These are phyloP conservation scores for Eupithecia tripunctaria DNA, from an alignment of 2,888 invertebrate species.

Conservation along the genomic window DNA sequence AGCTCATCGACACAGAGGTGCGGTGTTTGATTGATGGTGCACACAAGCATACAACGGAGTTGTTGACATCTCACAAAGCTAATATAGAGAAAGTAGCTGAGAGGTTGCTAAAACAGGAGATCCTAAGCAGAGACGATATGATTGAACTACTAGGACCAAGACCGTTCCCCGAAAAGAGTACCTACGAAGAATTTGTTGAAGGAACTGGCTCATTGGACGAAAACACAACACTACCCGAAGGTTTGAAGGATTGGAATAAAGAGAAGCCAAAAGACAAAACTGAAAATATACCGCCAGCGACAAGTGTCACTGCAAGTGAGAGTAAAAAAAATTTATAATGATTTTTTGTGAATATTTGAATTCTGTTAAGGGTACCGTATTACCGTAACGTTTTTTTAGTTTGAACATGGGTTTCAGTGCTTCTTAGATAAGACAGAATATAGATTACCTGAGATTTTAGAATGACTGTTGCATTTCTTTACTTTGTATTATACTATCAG, in stretches of 20 bases:
- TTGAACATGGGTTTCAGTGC: conserved; percentile 52
- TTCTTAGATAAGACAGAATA: conserved; percentile 49
- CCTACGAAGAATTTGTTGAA: conserved; percentile 99
- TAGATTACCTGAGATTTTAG: conserved; percentile 42
- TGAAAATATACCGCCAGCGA: conserved; percentile 60
- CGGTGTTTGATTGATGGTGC: conserved; percentile 84
- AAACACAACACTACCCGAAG: conserved; percentile 96
- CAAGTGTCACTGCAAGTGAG: conserved; percentile 28
- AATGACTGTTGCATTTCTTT: conserved; percentile 44
- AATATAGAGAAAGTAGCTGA: conserved; percentile 95
- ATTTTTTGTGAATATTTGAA: conserved; percentile 68
- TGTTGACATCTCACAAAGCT: conserved; percentile 91
- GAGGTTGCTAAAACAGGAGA: conserved; percentile 95
- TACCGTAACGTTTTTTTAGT: conserved; percentile 75
- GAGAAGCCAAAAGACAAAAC: conserved; percentile 74
- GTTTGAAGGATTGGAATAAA: conserved; percentile 97
- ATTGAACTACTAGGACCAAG: conserved; percentile 96
- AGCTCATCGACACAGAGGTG: conserved; percentile 97
- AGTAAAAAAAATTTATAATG: conserved; percentile 71
- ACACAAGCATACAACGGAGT: conserved; percentile 90
- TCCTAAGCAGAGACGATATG: conserved; percentile 98
- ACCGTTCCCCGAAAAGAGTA: conserved; percentile 99
- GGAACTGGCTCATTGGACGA: conserved; percentile 99
- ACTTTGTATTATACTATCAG: conserved; percentile 48
- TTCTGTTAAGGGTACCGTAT: conserved; percentile 27